Evolutionary conservation across 2,888 invertebrate genomes (phyloP).

Genomic region (Eilema depressum): DNA sequence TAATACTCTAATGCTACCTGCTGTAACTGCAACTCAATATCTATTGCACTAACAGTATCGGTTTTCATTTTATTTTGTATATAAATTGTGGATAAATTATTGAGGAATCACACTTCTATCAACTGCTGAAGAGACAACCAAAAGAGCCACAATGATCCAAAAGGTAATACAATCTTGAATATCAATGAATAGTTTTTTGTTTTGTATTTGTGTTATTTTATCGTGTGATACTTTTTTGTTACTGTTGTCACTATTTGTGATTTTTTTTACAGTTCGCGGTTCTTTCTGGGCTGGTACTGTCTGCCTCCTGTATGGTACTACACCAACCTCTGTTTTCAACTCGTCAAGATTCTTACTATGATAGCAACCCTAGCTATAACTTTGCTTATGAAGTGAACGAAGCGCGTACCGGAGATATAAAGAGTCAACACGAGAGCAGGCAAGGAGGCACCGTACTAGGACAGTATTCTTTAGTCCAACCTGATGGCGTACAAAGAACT

Average conservation of each 20-base stretch:
- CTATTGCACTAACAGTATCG: slow-evolving; percentile 75
- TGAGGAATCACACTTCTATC: slow-evolving; percentile 64
- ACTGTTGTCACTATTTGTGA: background rate
- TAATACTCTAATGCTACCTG: slow-evolving; percentile 71
- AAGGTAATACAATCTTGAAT: slow-evolving; percentile 56
- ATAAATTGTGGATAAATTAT: slow-evolving; percentile 70
- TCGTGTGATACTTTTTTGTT: background rate
- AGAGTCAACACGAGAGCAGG: slow-evolving; percentile 84
- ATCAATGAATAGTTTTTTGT: background rate
- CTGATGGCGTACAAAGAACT: slow-evolving; percentile 84
- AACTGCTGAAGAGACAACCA: slow-evolving; percentile 37
- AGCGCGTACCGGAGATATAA: slow-evolving; percentile 83
- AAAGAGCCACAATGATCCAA: slow-evolving; percentile 60
- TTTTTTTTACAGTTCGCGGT: slow-evolving; percentile 55
- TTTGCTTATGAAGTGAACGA: slow-evolving; percentile 87
- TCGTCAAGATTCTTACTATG: slow-evolving; percentile 52
- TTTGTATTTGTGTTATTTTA: background rate
- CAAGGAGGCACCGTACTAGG: slow-evolving; percentile 84
- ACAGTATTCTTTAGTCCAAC: slow-evolving; percentile 84
- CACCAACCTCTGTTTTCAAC: slow-evolving; percentile 65
- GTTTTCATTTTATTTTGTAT: slow-evolving; percentile 77
- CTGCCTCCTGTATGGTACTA: slow-evolving; percentile 70
- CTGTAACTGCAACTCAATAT: slow-evolving; percentile 69
- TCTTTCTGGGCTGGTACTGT: slow-evolving; percentile 65
- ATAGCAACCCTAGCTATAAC: slow-evolving; percentile 77